These are phyloP conservation scores for Oryctes rhinoceros DNA, from an alignment of 1,140 invertebrate species.

Conservation along the genomic window DNA sequence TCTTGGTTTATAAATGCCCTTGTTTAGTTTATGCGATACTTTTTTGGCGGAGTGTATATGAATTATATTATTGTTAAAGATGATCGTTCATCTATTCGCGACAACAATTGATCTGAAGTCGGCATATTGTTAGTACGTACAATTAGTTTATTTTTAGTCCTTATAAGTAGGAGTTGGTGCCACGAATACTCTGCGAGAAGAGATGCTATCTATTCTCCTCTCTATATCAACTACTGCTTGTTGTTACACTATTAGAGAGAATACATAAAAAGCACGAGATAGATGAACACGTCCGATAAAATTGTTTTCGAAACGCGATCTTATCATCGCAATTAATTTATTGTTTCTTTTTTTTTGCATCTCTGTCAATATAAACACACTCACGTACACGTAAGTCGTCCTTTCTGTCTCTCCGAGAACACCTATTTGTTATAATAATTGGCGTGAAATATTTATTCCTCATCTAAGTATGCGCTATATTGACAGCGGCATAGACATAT, in stretches of 20 bases:
- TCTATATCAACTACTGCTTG: slow-evolving; percentile 26
- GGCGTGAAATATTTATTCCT: too few relatives aligned
- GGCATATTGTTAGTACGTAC: background rate
- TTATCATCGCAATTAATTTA: slow-evolving; percentile 11
- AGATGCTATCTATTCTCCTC: slow-evolving; percentile 1
- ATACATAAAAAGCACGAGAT: slow-evolving; percentile 9
- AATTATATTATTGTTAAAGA: too few relatives aligned
- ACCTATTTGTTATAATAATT: too few relatives aligned
- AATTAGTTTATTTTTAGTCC: background rate
- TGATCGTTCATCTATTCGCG: too few relatives aligned
- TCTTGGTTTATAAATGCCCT: too few relatives aligned
- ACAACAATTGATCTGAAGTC: background rate
- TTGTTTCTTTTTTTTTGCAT: slow-evolving; percentile 30
- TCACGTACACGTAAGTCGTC: too few relatives aligned
- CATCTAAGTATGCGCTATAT: too few relatives aligned
- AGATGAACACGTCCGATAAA: slow-evolving; percentile 28
- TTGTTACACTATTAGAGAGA: background rate
- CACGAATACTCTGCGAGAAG: too few relatives aligned
- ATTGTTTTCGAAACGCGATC: background rate
- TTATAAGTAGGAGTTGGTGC: background rate
- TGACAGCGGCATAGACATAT: too few relatives aligned
- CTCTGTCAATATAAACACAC: background rate
- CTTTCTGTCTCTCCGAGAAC: too few relatives aligned
- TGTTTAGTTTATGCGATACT: too few relatives aligned
- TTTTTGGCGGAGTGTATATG: too few relatives aligned